Conservation (phyloP, 2,797 vertebrate genomes). For the Platyrinchus mystaceus region DNA sequence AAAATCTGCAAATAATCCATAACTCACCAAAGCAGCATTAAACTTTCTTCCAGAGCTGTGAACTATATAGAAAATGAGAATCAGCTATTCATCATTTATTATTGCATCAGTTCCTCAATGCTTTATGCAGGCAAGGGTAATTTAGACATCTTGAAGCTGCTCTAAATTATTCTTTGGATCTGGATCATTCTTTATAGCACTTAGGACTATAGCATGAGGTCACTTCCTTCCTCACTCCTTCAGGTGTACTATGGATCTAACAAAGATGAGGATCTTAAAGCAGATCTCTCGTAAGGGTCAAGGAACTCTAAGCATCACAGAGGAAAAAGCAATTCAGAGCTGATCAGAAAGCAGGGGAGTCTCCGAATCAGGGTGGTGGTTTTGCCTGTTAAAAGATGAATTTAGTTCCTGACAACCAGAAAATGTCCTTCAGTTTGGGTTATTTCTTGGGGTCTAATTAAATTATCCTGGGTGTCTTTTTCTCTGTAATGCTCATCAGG, state of each 20-base stretch:
- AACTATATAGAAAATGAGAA: background rate
- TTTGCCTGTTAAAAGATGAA: constrained; percentile 24
- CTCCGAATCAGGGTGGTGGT: background rate
- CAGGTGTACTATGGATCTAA: background rate
- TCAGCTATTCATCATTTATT: background rate
- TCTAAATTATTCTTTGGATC: background rate
- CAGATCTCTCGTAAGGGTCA: background rate
- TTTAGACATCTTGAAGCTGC: background rate
- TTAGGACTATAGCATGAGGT: background rate
- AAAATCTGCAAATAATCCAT: background rate
- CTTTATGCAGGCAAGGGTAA: background rate
- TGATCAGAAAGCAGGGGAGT: background rate
- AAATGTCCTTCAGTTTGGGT: constrained; percentile 44
- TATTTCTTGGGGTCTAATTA: constrained; percentile 59
- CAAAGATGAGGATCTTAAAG: background rate
- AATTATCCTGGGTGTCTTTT: constrained; percentile 43
- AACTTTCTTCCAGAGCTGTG: background rate
- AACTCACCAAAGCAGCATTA: background rate
- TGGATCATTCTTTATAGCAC: background rate
- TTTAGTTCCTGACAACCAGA: constrained; percentile 50
- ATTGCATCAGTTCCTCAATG: background rate
- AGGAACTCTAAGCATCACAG: background rate
- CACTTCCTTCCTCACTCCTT: background rate
- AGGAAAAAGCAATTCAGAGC: background rate
- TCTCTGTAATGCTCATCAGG: constrained; percentile 19